phyloP scores from a whole-genome alignment of 92 coral and sea anemone genomes.

The Umimayanthus chanpuru region DNA sequence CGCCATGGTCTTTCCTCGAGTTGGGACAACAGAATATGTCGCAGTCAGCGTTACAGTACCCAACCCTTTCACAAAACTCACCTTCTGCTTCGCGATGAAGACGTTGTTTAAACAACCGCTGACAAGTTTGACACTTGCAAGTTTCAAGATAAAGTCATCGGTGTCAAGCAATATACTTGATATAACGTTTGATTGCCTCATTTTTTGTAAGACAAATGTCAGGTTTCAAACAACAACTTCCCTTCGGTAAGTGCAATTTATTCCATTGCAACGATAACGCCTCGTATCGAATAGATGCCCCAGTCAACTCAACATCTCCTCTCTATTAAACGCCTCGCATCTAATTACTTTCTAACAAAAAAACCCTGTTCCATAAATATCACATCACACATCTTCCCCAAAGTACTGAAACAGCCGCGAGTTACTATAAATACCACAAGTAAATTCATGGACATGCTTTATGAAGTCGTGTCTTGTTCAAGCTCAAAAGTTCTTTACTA shows the following conservation, averaged over 20 bases:
- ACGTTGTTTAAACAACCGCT: neutral
- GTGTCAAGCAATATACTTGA: neutral
- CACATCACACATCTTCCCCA: too few relatives aligned
- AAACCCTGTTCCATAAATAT: too few relatives aligned
- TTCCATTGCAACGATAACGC: neutral
- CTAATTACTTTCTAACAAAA: too few relatives aligned
- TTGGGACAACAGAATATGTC: neutral
- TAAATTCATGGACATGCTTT: too few relatives aligned
- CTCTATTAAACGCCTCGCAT: too few relatives aligned
- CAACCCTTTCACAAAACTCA: neutral
- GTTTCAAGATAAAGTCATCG: neutral
- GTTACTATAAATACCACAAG: too few relatives aligned
- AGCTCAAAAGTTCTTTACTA: too few relatives aligned
- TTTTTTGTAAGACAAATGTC: neutral
- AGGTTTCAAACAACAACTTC: too few relatives aligned
- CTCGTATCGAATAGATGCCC: too few relatives aligned
- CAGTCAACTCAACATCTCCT: neutral
- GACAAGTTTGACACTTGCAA: neutral
- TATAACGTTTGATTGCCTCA: neutral
- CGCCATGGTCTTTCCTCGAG: slow-evolving; percentile 25
- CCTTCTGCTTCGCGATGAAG: slow-evolving; percentile 29
- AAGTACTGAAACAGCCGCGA: too few relatives aligned
- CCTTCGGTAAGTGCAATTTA: neutral
- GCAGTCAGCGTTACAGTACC: neutral
- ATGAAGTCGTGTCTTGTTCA: too few relatives aligned